phyloP scores from a whole-genome alignment of 2,888 invertebrate species.

The Rhodophaea formosa region DNA sequence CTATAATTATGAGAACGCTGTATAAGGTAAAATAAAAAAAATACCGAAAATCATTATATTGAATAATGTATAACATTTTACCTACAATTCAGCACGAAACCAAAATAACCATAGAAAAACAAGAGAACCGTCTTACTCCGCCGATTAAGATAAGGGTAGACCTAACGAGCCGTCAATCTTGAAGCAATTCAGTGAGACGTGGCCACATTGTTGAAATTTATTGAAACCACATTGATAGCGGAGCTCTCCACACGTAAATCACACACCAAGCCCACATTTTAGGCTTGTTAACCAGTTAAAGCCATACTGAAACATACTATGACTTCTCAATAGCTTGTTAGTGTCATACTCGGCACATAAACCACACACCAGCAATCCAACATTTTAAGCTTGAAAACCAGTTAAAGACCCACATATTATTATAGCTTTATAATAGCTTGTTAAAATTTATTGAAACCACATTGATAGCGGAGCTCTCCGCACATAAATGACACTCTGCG shows the following conservation, averaged over 20 bases:
- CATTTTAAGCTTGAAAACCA: background rate
- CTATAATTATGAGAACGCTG: too few species aligned
- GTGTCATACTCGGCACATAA: too few species aligned
- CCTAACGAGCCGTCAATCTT: background rate
- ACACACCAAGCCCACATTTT: background rate
- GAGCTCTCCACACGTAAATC: constrained; percentile 1
- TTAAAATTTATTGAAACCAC: constrained; percentile 9
- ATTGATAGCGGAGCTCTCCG: background rate
- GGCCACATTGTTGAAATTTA: constrained; percentile 11
- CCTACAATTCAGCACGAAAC: background rate
- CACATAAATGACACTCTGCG: constrained; percentile 7
- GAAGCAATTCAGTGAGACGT: background rate
- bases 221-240: constrained; percentile 12
- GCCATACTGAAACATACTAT: background rate
- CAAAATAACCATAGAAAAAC: background rate
- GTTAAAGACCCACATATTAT: too few species aligned
- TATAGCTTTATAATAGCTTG: too few species aligned
- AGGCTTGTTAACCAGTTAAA: background rate
- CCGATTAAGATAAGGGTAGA: background rate
- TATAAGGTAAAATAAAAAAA: too few species aligned
- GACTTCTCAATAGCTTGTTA: background rate
- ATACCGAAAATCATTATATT: too few species aligned
- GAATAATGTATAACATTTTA: too few species aligned
- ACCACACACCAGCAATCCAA: background rate
- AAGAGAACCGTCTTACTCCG: background rate